A percentile compares a stretch with the other conserved stretches of the same genome.
Conservation (phyloP, 2,113 vertebrate species). For the Oceanites oceanicus region DNA sequence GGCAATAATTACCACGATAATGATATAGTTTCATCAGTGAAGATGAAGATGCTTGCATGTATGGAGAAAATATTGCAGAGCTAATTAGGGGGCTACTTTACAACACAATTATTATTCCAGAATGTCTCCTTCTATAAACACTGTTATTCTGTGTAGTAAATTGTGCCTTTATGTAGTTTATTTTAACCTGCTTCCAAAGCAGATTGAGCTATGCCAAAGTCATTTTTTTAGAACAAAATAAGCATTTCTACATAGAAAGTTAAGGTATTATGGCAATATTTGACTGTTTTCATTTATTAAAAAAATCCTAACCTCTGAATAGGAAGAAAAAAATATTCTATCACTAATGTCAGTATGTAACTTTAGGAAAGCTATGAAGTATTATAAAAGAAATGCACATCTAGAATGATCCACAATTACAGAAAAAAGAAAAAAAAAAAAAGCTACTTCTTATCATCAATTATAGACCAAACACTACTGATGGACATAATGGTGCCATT, state of each 20-base stretch:
- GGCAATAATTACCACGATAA: background rate
- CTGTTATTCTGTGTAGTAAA: background rate
- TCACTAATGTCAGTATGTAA: background rate
- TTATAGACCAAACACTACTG: background rate
- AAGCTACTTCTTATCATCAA: background rate
- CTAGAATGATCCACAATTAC: background rate
- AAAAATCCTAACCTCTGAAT: background rate
- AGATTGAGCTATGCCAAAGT: background rate
- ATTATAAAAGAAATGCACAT: background rate
- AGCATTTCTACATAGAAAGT: background rate
- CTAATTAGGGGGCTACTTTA: background rate
- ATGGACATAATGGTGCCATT: background rate
- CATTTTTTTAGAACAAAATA: background rate
- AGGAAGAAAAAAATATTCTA: background rate
- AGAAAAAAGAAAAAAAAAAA: background rate
- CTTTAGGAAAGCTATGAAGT: background rate
- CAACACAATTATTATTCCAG: background rate
- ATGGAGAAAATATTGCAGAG: background rate
- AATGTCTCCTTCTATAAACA: background rate
- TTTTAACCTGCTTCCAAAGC: background rate
- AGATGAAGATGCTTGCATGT: background rate
- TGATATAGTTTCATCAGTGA: background rate
- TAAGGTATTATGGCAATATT: background rate
- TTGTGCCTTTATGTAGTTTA: background rate
- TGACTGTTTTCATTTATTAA: background rate